phyloP scores from a whole-genome alignment of 2,113 vertebrate species.

The Polyodon spathula region DNA sequence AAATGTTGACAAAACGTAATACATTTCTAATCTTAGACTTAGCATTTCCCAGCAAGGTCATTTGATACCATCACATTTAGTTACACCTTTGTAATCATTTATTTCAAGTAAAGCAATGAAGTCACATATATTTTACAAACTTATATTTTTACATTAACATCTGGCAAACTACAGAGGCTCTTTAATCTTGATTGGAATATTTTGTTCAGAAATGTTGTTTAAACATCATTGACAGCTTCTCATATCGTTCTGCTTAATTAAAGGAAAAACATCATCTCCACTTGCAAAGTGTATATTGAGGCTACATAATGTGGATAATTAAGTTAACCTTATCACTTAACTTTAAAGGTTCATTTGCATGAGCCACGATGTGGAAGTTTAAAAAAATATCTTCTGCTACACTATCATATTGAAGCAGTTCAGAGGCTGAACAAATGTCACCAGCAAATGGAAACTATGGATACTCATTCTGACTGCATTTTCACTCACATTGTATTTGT shows the following conservation, averaged over 20 bases:
- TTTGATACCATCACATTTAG: background rate
- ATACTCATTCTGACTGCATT: conserved; percentile 6
- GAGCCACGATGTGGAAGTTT: conserved; percentile 59
- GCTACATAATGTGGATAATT: conserved; percentile 83
- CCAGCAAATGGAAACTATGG: conserved; percentile 10
- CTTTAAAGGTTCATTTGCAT: conserved; percentile 73
- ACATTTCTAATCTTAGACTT: background rate
- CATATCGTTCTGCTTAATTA: conserved; percentile 88
- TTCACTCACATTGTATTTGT: background rate
- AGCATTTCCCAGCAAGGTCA: background rate
- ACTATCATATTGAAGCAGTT: background rate
- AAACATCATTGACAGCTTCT: conserved; percentile 70
- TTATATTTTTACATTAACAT: conserved; percentile 56
- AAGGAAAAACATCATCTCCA: conserved; percentile 78
- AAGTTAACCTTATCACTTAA: conserved; percentile 86
- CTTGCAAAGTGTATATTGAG: conserved; percentile 75
- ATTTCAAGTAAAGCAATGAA: conserved; percentile 11
- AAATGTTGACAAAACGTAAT: background rate
- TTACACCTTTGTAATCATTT: background rate
- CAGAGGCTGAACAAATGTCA: conserved; percentile 6
- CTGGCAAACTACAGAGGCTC: conserved; percentile 44
- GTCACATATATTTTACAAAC: conserved; percentile 45
- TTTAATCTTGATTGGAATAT: conserved; percentile 53
- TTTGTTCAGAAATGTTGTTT: conserved; percentile 59
- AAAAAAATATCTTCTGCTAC: conserved; percentile 20